phyloP scores from a whole-genome alignment of 2,888 invertebrate genomes.

The Sesia apiformis region DNA sequence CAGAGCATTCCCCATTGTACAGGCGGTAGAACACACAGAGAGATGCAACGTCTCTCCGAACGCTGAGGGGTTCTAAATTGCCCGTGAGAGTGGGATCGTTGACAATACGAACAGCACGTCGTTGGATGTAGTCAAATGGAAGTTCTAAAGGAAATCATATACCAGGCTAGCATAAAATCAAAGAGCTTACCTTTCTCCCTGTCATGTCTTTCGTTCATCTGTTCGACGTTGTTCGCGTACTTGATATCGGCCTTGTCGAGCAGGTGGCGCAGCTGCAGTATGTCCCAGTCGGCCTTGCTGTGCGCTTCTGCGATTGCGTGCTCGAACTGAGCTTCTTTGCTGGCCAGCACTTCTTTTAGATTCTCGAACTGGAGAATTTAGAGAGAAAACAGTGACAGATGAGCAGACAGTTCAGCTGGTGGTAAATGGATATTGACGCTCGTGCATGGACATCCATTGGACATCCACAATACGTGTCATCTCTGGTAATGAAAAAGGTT shows the following conservation, averaged over 20 bases:
- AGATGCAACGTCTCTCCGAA: too few relatives aligned
- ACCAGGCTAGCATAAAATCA: neutral
- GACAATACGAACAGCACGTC: too few relatives aligned
- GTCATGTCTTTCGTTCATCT: conserved; percentile 77
- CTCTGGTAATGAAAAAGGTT: neutral
- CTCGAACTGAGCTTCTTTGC: conserved; percentile 75
- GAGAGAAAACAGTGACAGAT: too few relatives aligned
- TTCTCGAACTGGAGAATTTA: conserved; percentile 71
- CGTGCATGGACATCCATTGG: neutral
- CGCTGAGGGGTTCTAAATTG: too few relatives aligned
- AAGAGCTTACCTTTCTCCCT: conserved; percentile 76
- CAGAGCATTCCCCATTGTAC: too few relatives aligned
- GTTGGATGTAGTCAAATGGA: too few relatives aligned
- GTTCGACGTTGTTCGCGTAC: conserved; percentile 82
- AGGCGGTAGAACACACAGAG: too few relatives aligned
- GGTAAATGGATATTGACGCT: too few relatives aligned
- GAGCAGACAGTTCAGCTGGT: too few relatives aligned
- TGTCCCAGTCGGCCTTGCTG: conserved; percentile 80
- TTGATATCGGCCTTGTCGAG: conserved; percentile 83
- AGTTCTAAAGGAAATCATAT: too few relatives aligned
- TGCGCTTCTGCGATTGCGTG: conserved; percentile 74
- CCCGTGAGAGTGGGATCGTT: too few relatives aligned
- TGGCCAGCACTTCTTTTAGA: conserved; percentile 77
- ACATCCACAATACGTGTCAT: neutral
- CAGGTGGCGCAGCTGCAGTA: conserved; percentile 80